phyloP scores from a whole-genome alignment of 1,140 invertebrate genomes.

The Musca vetustissima region DNA sequence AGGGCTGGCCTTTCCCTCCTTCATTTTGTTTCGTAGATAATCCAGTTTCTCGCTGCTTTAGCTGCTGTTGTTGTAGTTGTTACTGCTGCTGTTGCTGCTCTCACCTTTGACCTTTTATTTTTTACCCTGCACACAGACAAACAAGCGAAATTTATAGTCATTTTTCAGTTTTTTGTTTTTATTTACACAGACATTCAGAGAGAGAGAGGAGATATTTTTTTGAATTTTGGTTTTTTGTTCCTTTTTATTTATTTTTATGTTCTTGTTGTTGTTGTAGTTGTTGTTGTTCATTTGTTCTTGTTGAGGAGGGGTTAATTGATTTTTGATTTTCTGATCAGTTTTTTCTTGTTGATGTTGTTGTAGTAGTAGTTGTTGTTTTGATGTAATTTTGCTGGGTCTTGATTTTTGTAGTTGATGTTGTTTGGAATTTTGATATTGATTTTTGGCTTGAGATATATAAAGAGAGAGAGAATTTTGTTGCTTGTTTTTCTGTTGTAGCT shows the following conservation, averaged over 20 bases:
- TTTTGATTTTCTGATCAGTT: not conserved
- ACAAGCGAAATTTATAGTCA: constrained; percentile 44
- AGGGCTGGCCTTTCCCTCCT: too few relatives aligned
- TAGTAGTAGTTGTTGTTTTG: not conserved
- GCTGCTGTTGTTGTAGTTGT: not conserved
- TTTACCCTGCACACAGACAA: constrained; percentile 57
- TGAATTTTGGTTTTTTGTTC: constrained; percentile 30
- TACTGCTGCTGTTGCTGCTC: not conserved
- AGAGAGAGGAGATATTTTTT: constrained; percentile 19
- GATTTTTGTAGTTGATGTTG: not conserved
- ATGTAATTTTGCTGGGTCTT: not conserved
- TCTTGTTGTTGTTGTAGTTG: constrained; percentile 37
- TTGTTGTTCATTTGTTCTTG: constrained; percentile 33
- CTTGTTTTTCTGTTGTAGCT: not conserved
- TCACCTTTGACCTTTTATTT: constrained; percentile 15
- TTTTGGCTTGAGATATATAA: not conserved
- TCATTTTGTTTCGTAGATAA: too few relatives aligned
- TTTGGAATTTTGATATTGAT: not conserved
- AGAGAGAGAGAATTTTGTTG: not conserved
- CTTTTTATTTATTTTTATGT: constrained; percentile 34
- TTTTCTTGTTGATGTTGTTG: not conserved
- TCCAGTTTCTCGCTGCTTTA: not conserved
- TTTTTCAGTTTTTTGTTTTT: constrained; percentile 18
- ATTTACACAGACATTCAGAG: not conserved
- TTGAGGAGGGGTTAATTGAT: not conserved